Evolutionary conservation across 2,888 invertebrate species (phyloP).

Genomic region (Scaptomyza parva): DNA sequence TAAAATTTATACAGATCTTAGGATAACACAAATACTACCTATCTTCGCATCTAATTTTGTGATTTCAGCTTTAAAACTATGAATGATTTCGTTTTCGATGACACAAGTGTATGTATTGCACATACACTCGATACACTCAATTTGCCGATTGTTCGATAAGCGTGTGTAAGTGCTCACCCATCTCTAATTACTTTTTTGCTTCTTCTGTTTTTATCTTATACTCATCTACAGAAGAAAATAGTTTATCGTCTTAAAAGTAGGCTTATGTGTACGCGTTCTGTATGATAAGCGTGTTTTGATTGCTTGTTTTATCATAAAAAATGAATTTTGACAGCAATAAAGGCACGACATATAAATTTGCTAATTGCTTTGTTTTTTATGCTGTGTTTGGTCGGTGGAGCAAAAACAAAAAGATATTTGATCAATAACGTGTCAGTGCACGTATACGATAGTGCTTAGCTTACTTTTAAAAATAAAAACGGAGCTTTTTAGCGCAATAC

Average conservation of each 20-base stretch:
- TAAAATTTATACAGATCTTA: not conserved
- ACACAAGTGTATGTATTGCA: too few species aligned
- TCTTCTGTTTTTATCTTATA: slow-evolving; percentile 31
- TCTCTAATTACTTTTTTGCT: slow-evolving; percentile 29
- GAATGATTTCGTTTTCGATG: too few species aligned
- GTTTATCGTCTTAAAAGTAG: slow-evolving; percentile 1
- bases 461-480: not conserved
- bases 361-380: slow-evolving; percentile 4
- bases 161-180: slow-evolving; percentile 10
- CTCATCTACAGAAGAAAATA: slow-evolving; percentile 36
- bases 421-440: slow-evolving; percentile 6
- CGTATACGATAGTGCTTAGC: slow-evolving; percentile 1
- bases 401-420: slow-evolving; percentile 16
- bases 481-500: not conserved
- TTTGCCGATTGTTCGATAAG: slow-evolving; percentile 21
- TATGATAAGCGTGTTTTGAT: not conserved
- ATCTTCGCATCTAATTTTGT: too few species aligned
- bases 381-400: not conserved
- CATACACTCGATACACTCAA: not conserved
- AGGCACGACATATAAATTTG: slow-evolving; percentile 4
- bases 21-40: too few species aligned
- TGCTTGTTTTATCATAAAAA: slow-evolving; percentile 2
- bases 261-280: not conserved
- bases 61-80: too few species aligned
- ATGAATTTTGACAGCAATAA: slow-evolving; percentile 41